These are phyloP conservation scores for Barnardius zonarius DNA, from an alignment of 2,113 vertebrate genomes.

Conservation along the genomic window DNA sequence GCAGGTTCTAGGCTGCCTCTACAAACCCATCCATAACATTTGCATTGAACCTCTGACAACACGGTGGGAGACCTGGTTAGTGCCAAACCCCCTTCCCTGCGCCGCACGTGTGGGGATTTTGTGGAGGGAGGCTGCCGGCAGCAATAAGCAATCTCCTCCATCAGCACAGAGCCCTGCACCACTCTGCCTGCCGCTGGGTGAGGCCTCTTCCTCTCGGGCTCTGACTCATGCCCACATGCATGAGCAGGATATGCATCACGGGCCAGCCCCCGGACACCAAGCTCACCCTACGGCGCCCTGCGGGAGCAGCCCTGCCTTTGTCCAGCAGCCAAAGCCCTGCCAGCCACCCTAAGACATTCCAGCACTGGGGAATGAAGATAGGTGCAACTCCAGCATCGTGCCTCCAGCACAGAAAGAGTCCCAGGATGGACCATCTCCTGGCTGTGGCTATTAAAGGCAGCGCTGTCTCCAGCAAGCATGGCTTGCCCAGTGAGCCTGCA, in stretches of 20 bases:
- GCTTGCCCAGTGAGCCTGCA: neutral
- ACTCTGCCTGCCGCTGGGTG: neutral
- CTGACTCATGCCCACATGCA: conserved; percentile 62
- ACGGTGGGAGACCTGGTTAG: neutral
- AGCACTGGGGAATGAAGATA: neutral
- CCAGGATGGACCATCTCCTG: neutral
- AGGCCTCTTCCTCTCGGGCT: conserved; percentile 53
- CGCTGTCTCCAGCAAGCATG: neutral
- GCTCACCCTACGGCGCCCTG: neutral
- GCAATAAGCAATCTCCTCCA: neutral
- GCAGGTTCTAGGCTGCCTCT: neutral
- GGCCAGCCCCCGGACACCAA: neutral
- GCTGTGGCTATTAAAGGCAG: neutral
- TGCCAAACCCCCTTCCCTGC: accelerated
- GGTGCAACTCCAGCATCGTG: neutral
- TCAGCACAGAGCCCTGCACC: neutral
- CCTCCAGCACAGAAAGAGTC: neutral
- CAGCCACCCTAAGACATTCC: accelerated
- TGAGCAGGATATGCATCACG: conserved; percentile 62
- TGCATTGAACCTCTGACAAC: neutral
- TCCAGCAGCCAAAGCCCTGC: neutral
- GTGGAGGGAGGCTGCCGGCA: neutral
- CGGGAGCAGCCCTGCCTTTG: neutral
- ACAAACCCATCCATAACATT: neutral
- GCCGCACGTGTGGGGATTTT: neutral